Base-by-base conservation (phyloP, 2,113 vertebrate species). In the Promerops cafer region DNA sequence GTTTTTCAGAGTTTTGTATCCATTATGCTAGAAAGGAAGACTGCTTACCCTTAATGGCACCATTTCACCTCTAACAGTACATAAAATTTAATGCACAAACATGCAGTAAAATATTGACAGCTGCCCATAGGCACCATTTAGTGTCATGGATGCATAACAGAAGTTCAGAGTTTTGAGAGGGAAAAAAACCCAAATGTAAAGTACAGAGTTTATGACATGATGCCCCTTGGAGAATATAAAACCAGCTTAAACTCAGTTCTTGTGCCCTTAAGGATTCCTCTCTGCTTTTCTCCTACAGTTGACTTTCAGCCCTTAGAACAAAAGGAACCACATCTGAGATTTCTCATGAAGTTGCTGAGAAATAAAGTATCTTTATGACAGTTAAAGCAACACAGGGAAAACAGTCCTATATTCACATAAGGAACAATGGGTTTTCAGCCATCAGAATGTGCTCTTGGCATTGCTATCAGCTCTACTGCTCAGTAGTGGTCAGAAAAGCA, bases 241-340 rank as follows among this genome's bases (percentile, higher is more conserved):
- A 75, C 13, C 39, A 83, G 11, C 11, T 85, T 74, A 93, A 87
- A 59, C n/a, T 86, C 80, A 45, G 53, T 63, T 93, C 45, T 88
- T 81, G 22, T 94, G 45, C 78, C 78, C 64, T 45, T 68, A 92
- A 93, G 81, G 45, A 72, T 80, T 83, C 42, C 37, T 68, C 35
- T 95, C 75, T 79, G 60, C 82, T 95, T 91, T 94, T 97, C 57
- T 93, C 89, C 78, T 93, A 89, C 78, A 86, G n/a, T 10, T 97
- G 77, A 96, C 93, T 96, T 96, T 91, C 77, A 96, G 54, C 28
- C n/a, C 20, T 63, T 74, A 44, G 64, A 95, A 70, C 26, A 83
- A 76, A 79, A 83, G 24, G 45, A 79, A 54, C 21, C 45, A 57
- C 54, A 39, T 90, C 65, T 91, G 56, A 92, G 61, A 30, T 94